Evolutionary conservation across 2,113 vertebrate genomes (phyloP), one percentile per base, ranked within the genome.

Genomic region (Myotis yumanensis): DNA sequence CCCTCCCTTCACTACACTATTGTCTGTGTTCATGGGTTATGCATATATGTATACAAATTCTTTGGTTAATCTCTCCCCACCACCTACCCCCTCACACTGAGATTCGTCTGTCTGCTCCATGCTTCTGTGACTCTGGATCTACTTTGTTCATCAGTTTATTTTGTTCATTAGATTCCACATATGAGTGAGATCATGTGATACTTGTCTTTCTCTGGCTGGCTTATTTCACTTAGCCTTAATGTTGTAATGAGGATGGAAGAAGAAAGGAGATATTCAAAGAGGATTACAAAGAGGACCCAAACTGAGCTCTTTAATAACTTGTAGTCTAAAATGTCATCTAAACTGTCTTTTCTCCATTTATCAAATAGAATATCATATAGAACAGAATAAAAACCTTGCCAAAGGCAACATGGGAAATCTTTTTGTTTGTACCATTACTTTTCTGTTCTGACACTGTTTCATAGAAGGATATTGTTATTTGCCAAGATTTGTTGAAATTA

Each of bases 351-450:
- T 96, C 46, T 84, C 66, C 73, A 51, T 85, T 93, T 96, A 20
- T 75, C 87, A 84, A 81, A 91, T 72, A 77, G 62, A 37, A 10
- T 22, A 35, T 64, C 75, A 35, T 73, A 30, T 32, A 40, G 28
- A 94, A 52, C 75, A 90, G 81, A 94, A 83, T 86, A 86, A 79
- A 96, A 92, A 23, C 52, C 52, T 95, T 91, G 85, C 62, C 80
- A 85, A 95, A 95, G 79, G 76, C 51, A n/a, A 76, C 69, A 69
- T n/a, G 87, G 69, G 48, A 77, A 68, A 48, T 76, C 22, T 81
- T 90, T 85, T 32, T 92, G 73, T 97, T 69, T 46, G 8, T 89
- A 52, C 40, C 10, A 15, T 93, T 90, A 35, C n/a, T 68, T 95
- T 82, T 83, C 54, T 46, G 25, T 66, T 77, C 7, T 66, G 64